Evolutionary conservation across 2,888 invertebrate species (phyloP).

Genomic region (Rhogogaster chlorosoma): DNA sequence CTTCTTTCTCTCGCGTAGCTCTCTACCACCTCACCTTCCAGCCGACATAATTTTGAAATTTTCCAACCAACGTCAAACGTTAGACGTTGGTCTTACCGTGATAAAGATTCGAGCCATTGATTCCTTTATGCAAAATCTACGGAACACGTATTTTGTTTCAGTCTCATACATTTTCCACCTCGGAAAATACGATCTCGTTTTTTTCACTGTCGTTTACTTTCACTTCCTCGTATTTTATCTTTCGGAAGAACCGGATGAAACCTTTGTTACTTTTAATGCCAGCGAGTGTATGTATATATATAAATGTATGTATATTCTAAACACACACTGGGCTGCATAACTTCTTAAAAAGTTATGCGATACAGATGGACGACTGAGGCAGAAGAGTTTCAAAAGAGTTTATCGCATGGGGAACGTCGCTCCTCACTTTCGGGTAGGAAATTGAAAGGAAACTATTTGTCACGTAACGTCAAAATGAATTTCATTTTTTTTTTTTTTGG

Average conservation of each 20-base stretch:
- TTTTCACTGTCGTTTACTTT: conserved; percentile 21
- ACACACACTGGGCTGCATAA: neutral
- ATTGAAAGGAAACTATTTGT: neutral
- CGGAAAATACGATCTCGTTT: neutral
- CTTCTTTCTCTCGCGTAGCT: conserved; percentile 46
- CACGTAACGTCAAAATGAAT: neutral
- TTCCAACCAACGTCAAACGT: conserved; percentile 21
- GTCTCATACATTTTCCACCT: conserved; percentile 37
- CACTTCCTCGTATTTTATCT: neutral
- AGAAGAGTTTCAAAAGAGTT: neutral
- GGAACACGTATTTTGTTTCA: conserved; percentile 64
- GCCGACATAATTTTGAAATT: neutral
- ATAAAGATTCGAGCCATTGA: conserved; percentile 46
- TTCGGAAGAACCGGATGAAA: neutral
- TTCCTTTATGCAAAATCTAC: conserved; percentile 55
- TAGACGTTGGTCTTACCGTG: conserved; percentile 5
- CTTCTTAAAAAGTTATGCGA: neutral
- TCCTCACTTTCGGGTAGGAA: neutral
- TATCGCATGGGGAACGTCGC: neutral
- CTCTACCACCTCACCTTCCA: neutral
- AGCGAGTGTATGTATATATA: neutral
- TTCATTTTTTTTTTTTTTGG: neutral
- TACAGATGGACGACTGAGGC: neutral
- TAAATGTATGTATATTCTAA: neutral
- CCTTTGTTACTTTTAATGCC: conserved; percentile 1